Percentiles rank a stretch among this genome's conserved stretches.
These are phyloP conservation scores for Florisuga fusca DNA, from an alignment of 2,797 vertebrate genomes.

Conservation along the genomic window DNA sequence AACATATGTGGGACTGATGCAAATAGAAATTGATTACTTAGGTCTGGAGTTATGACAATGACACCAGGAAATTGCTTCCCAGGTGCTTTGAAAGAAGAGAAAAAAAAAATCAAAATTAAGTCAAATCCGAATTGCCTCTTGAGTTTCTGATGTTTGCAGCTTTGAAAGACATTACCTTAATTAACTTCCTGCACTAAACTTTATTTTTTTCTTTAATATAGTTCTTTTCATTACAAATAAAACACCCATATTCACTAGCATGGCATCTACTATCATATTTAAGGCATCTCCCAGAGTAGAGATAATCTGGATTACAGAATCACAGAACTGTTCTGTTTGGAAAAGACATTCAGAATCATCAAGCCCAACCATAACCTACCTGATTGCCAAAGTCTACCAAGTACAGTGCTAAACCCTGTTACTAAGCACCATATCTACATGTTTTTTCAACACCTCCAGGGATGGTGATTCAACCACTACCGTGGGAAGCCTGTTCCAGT, in stretches of 20 bases:
- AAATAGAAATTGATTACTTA: background rate
- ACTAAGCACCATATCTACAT: too few relatives aligned
- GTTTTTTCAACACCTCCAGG: too few relatives aligned
- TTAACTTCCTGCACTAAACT: background rate
- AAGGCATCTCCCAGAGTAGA: constrained; percentile 16
- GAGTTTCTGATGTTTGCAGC: background rate
- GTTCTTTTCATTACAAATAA: background rate
- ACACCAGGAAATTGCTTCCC: background rate
- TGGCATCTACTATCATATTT: background rate
- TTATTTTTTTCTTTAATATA: background rate
- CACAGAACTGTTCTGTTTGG: too few relatives aligned
- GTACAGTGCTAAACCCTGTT: too few relatives aligned
- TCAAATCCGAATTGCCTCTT: background rate
- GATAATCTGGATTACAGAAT: too few relatives aligned
- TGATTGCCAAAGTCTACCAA: too few relatives aligned
- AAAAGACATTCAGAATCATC: too few relatives aligned
- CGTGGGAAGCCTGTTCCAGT: too few relatives aligned
- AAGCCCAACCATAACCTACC: too few relatives aligned
- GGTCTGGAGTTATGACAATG: background rate
- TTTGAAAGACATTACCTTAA: background rate
- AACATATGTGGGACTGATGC: background rate
- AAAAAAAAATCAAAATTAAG: background rate
- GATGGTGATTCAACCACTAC: too few relatives aligned
- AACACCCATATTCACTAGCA: background rate
- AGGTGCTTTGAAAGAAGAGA: background rate